Evolutionary conservation across 2,888 invertebrate genomes (phyloP).

Genomic region (Troilus luridus): DNA sequence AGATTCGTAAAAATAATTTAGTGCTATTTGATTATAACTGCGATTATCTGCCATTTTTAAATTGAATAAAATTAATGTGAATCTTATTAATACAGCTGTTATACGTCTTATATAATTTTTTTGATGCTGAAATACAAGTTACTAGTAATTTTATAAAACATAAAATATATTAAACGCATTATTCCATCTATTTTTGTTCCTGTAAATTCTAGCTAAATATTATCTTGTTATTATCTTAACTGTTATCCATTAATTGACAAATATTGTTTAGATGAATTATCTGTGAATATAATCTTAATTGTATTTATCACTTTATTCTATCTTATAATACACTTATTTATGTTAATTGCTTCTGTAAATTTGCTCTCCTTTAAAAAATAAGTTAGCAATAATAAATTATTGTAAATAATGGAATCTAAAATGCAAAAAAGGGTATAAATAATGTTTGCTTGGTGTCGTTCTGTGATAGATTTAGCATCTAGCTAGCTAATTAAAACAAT

Average conservation of each 20-base stretch:
- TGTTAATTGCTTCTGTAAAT: constrained; percentile 43
- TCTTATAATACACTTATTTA: not conserved
- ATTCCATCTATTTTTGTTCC: not conserved
- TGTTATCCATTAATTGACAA: not conserved
- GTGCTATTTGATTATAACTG: too few species aligned
- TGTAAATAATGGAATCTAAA: not conserved
- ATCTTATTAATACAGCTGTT: too few species aligned
- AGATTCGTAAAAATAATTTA: too few species aligned
- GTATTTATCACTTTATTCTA: not conserved
- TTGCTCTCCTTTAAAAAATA: not conserved
- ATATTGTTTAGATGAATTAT: not conserved
- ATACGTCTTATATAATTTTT: not conserved
- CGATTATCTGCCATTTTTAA: too few species aligned
- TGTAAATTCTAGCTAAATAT: not conserved
- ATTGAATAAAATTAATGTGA: too few species aligned
- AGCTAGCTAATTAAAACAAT: not conserved
- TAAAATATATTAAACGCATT: not conserved
- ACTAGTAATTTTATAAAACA: not conserved
- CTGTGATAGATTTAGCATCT: not conserved
- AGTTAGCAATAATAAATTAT: not conserved
- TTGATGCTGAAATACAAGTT: not conserved
- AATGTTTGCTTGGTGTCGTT: not conserved
- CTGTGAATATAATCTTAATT: not conserved
- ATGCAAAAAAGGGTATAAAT: not conserved
- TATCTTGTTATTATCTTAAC: not conserved